These are phyloP conservation scores for Cinclus mexicanus DNA, from an alignment of 2,113 vertebrate species.

Conservation along the genomic window DNA sequence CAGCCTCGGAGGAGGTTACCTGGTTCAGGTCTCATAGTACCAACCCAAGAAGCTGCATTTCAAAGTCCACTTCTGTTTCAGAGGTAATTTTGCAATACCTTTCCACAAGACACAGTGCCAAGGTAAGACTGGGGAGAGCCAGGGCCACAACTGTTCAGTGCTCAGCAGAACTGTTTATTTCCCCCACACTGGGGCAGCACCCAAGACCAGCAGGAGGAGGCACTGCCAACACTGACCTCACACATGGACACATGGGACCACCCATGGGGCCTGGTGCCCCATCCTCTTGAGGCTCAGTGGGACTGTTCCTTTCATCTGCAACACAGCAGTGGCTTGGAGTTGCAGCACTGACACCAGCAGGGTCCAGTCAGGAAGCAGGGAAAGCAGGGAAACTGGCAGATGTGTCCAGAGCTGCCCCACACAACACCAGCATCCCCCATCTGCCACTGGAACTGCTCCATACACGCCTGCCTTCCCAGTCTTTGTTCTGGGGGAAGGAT, in stretches of 20 bases:
- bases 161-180: background rate
- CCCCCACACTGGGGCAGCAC: accelerated
- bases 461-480: too few relatives aligned
- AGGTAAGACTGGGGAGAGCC: too few relatives aligned
- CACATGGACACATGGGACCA: accelerated
- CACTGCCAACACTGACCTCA: background rate
- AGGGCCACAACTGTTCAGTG: background rate
- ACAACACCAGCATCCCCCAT: too few relatives aligned
- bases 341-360: background rate
- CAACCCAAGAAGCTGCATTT: background rate
- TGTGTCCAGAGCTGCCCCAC: accelerated
- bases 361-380: background rate
- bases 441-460: background rate
- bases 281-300: background rate
- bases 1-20: background rate
- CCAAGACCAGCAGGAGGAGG: background rate
- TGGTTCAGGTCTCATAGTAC: background rate
- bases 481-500: background rate
- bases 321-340: background rate
- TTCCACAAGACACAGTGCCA: background rate
- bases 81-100: background rate
- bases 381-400: background rate
- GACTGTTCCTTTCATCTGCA: background rate
- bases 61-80: background rate
- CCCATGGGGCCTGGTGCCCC: accelerated